Percentiles rank a stretch among this genome's conserved stretches.
Conservation (phyloP, 23 tunicate genomes). For the Pegea sp. region DNA sequence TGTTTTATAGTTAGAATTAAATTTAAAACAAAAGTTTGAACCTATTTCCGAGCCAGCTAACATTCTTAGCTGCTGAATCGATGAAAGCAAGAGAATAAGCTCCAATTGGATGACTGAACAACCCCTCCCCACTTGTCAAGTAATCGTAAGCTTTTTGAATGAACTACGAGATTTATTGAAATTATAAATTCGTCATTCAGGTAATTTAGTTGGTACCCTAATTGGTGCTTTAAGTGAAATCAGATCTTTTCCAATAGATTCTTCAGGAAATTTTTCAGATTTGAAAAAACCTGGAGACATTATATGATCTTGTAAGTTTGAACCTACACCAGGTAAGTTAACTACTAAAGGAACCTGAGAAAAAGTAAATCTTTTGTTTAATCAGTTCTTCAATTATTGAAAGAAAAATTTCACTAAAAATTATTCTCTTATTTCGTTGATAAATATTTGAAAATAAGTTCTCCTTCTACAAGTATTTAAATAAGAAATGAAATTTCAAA, state of each 20-base stretch:
- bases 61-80: background rate
- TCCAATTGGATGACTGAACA: background rate
- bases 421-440: too few species aligned
- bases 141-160: background rate
- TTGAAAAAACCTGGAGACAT: conserved; percentile 2
- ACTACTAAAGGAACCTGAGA: conserved; percentile 10
- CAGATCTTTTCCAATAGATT: too few species aligned
- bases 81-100: background rate
- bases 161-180: background rate
- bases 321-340: conserved; percentile 44
- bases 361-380: too few species aligned
- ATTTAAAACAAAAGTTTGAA: background rate
- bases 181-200: background rate
- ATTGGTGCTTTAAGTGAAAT: too few species aligned
- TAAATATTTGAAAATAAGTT: too few species aligned
- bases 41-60: background rate
- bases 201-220: background rate
- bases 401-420: too few species aligned
- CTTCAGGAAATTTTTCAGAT: conserved; percentile 6
- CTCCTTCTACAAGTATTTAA: too few species aligned
- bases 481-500: too few species aligned
- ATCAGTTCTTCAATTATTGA: too few species aligned
- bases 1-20: too few species aligned
- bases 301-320: conserved; percentile 40
- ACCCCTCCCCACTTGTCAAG: conserved; percentile 2